A percentile compares a stretch with the other conserved stretches of the same genome.
phyloP scores from a whole-genome alignment of 92 coral and sea anemone species.

The Parazoanthus atlanticus region DNA sequence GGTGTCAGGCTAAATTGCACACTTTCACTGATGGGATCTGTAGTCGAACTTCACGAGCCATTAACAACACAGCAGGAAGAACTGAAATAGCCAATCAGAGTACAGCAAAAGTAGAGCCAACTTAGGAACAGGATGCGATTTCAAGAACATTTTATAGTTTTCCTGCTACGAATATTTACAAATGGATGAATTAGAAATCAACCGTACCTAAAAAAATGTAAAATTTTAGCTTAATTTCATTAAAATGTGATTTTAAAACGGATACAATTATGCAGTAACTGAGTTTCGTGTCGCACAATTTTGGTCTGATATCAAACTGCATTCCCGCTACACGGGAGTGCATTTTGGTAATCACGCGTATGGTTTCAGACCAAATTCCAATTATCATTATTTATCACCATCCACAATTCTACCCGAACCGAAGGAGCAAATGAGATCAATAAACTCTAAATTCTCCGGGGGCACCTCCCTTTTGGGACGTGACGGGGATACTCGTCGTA shows the following conservation, averaged over 20 bases:
- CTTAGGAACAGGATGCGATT: too few species aligned
- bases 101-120: neutral
- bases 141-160: too few species aligned
- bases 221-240: too few species aligned
- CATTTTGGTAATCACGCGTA: neutral
- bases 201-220: too few species aligned
- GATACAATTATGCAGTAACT: neutral
- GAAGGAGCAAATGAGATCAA: neutral
- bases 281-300: neutral
- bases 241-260: neutral
- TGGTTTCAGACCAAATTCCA: neutral
- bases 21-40: too few species aligned
- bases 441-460: too few species aligned
- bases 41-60: neutral
- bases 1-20: too few species aligned
- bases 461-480: neutral
- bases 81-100: neutral
- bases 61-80: neutral
- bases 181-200: neutral
- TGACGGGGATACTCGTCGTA: neutral
- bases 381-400: neutral
- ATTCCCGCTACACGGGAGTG: neutral
- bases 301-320: neutral
- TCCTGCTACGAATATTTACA: neutral
- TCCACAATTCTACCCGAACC: neutral